Evolutionary conservation across 2,797 vertebrate species (phyloP).

Genomic region (Cichlasoma orientale): DNA sequence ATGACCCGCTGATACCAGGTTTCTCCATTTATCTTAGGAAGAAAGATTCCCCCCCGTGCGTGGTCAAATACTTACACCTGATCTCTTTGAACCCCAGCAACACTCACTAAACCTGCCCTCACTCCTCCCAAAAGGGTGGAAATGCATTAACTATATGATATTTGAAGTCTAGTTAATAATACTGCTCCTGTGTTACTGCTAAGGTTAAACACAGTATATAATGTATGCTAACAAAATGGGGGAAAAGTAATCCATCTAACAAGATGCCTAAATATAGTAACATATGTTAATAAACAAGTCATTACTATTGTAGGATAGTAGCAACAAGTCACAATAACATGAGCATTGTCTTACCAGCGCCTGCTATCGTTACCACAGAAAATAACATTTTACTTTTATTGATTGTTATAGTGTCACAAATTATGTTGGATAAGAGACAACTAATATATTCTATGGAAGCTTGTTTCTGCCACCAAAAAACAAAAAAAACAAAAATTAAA

Average conservation of each 20-base stretch:
- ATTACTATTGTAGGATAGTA: neutral
- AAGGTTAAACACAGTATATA: neutral
- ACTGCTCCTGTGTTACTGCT: fast-evolving
- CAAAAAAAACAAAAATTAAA: no score
- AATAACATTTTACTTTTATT: neutral
- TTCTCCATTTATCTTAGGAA: constrained; percentile 59
- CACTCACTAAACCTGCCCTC: neutral
- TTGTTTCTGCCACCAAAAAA: no score
- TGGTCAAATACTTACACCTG: constrained; percentile 65
- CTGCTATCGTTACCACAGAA: neutral
- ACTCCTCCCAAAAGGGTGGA: neutral
- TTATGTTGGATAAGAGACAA: neutral
- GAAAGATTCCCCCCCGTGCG: constrained; percentile 43
- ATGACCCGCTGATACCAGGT: constrained; percentile 64
- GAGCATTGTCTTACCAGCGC: neutral
- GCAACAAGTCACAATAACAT: neutral
- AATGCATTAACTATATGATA: neutral
- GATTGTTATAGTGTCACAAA: neutral
- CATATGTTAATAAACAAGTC: neutral
- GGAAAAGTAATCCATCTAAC: neutral
- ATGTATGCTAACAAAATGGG: neutral
- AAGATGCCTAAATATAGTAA: neutral
- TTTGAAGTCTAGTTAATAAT: neutral
- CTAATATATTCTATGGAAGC: neutral
- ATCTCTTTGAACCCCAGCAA: constrained; percentile 40